These are phyloP conservation scores for Toxonevra muliebris DNA, from an alignment of 2,888 invertebrate species.

Conservation along the genomic window DNA sequence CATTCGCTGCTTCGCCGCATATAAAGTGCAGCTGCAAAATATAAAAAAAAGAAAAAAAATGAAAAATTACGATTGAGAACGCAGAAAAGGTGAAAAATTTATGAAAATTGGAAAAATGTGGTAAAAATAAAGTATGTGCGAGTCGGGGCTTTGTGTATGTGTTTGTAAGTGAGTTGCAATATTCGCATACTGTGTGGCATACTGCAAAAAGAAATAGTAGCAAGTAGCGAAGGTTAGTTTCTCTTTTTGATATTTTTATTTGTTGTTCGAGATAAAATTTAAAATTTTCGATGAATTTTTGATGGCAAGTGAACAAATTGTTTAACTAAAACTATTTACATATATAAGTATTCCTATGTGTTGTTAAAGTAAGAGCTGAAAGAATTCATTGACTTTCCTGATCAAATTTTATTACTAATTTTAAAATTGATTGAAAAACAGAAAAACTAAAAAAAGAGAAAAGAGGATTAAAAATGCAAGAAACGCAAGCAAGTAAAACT, in stretches of 20 bases:
- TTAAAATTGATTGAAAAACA: no score
- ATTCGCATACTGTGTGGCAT: not conserved
- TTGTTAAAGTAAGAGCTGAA: no score
- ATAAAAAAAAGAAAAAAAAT: not conserved
- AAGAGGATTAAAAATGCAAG: no score
- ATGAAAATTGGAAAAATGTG: conserved; percentile 16
- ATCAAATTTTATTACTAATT: no score
- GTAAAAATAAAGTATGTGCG: conserved; percentile 3
- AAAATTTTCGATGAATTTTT: conserved; percentile 1
- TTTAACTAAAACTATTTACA: conserved; percentile 7
- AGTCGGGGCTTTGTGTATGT: not conserved
- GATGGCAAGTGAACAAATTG: not conserved
- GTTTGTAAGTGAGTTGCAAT: not conserved
- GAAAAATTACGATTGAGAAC: not conserved
- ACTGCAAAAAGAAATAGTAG: not conserved
- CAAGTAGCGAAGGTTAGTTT: not conserved
- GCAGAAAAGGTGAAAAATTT: conserved; percentile 11
- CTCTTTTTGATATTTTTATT: not conserved
- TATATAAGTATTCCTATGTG: no score
- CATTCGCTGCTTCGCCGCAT: not conserved
- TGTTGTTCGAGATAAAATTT: not conserved
- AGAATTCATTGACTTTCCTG: no score
- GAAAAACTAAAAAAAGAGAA: no score
- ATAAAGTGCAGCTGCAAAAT: not conserved
- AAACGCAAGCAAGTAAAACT: no score